Base-by-base conservation (phyloP, 2,113 vertebrate species). In the Phalacrocorax carbo region DNA sequence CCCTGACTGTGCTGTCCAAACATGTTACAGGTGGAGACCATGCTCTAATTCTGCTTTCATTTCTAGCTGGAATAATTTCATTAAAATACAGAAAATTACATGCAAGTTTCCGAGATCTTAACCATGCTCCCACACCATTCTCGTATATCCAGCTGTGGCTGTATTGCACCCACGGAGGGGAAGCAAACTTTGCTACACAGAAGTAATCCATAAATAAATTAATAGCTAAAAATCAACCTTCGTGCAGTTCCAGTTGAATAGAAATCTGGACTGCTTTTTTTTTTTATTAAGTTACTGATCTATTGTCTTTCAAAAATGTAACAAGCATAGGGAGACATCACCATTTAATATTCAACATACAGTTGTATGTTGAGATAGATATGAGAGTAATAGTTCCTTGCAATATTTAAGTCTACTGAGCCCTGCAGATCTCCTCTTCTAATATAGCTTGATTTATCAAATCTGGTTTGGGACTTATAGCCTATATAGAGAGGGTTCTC, bases 401-500 rank as follows among this genome's bases (percentile, higher is more conserved):
- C 82, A 90, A 80, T 88, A 86, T 93, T 96, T 94, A 93, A 95
- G 88, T 77, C 94, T 91, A 93, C 61, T 77, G 93, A 95, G 91
- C 88, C 88, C 85, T 85, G 81, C 51, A 93, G 81, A 91, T 77
- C 84, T 94, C 38, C 54, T 76, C 55, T 75, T 89, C 89, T 94
- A 93, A 75, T 92, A 94, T 96, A 82, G 76, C 92, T 93, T 93
- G 85, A 96, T 95, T 92, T 95, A 96, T 92, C 88, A 86, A 94
- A 96, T 82, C 82, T 86, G 92, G 92, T 97, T 96, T 90, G 82
- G 85, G 92, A 69, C 77, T 96, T 90, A 90, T 2, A 92, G 60
- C 36, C 51, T 72, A 64, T 55, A 86, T 10, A 82, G 15, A 90
- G 55, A 46, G 62, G 94, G 58, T 86, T 94, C 88, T 97, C 72